Conservation (phyloP, 2,797 vertebrate species). For the Cephalopachus bancanus region DNA sequence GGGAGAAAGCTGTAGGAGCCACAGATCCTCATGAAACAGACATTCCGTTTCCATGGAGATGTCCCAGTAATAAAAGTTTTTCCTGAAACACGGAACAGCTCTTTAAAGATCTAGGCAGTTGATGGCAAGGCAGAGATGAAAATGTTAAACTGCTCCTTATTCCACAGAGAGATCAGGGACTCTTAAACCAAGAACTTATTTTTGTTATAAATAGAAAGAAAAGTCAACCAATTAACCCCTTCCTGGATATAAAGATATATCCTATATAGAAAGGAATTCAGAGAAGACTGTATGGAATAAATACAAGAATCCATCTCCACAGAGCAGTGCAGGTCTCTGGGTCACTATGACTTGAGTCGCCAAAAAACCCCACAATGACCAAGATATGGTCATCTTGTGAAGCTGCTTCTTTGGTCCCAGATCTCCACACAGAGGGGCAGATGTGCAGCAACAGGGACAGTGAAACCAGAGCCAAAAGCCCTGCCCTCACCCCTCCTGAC, state of each 20-base stretch:
- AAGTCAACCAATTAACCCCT: neutral
- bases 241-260: neutral
- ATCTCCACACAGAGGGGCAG: neutral
- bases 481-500: accelerated
- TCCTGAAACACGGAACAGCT: constrained; percentile 74
- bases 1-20: constrained; percentile 45
- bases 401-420: neutral
- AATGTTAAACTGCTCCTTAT: constrained; percentile 46
- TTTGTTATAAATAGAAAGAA: neutral
- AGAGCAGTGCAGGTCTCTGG: neutral
- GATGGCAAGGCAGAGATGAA: constrained; percentile 69
- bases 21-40: constrained; percentile 81
- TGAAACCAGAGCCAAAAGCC: neutral
- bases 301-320: neutral
- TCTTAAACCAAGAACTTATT: neutral
- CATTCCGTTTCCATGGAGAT: constrained; percentile 84
- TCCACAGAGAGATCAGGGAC: neutral
- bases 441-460: neutral
- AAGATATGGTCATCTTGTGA: neutral
- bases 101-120: constrained; percentile 76
- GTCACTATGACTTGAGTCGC: neutral
- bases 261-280: neutral
- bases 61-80: constrained; percentile 77
- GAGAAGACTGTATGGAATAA: neutral
- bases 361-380: neutral